Conservation (phyloP, 1,140 invertebrate species). For the Oryctes rhinoceros region DNA sequence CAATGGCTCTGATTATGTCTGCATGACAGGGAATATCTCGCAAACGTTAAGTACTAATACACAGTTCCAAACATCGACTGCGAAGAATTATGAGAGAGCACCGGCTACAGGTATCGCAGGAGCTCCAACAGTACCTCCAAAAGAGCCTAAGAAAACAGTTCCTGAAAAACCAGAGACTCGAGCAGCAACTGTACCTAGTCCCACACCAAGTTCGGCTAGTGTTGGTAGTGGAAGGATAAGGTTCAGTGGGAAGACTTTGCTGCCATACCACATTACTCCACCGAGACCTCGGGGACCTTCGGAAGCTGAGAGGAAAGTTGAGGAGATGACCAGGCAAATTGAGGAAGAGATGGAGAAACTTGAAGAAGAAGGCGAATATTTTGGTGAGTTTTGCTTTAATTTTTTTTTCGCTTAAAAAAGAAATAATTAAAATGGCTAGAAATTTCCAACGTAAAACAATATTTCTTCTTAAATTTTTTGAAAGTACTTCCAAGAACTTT, state of each 20-base stretch:
- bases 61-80: constrained; percentile 58
- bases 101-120: constrained; percentile 57
- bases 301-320: constrained; percentile 90
- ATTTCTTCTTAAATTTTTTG: too few relatives aligned
- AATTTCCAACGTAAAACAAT: too few relatives aligned
- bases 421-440: too few relatives aligned
- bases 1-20: constrained; percentile 75
- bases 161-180: constrained; percentile 49
- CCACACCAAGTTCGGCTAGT: constrained; percentile 64
- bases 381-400: constrained; percentile 70
- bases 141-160: constrained; percentile 45
- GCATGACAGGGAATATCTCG: constrained; percentile 71
- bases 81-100: constrained; percentile 58
- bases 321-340: constrained; percentile 87
- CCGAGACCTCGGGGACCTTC: constrained; percentile 84
- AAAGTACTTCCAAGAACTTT: too few relatives aligned
- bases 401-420: neutral
- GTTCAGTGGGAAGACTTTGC: constrained; percentile 74
- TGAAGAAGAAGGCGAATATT: constrained; percentile 94
- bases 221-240: constrained; percentile 56
- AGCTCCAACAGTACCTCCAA: constrained; percentile 55
- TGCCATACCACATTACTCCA: constrained; percentile 89
- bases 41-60: constrained; percentile 56
- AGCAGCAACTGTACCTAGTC: constrained; percentile 59
- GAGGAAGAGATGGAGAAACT: constrained; percentile 96